Evolutionary conservation across 2,888 invertebrate species (phyloP).

Genomic region (Hermaeophaga mercurialis): DNA sequence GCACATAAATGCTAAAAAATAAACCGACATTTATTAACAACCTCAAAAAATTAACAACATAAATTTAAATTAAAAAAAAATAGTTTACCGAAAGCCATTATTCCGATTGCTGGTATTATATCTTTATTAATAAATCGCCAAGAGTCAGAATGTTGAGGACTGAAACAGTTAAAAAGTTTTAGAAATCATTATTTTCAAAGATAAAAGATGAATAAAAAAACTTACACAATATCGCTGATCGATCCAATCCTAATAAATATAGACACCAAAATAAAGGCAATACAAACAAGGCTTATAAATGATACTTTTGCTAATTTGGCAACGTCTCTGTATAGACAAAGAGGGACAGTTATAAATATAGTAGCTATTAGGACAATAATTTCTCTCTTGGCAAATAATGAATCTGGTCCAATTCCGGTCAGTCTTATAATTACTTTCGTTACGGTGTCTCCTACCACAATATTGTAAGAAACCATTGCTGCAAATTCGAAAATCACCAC

Average conservation of each 20-base stretch:
- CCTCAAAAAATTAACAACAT: neutral
- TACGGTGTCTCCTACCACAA: conserved; percentile 84
- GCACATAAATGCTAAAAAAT: conserved; percentile 80
- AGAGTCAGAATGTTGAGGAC: conserved; percentile 67
- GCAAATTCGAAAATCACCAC: conserved; percentile 42
- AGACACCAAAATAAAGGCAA: conserved; percentile 72
- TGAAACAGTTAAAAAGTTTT: no score
- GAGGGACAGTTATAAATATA: conserved; percentile 74
- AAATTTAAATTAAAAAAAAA: conserved; percentile 20
- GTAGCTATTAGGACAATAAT: conserved; percentile 75
- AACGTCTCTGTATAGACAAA: conserved; percentile 80
- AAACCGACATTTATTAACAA: conserved; percentile 3
- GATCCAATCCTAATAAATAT: conserved; percentile 67
- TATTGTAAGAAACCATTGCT: conserved; percentile 90
- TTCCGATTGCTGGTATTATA: conserved; percentile 78
- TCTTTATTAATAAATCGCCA: conserved; percentile 76
- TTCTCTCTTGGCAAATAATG: conserved; percentile 67
- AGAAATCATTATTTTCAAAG: neutral
- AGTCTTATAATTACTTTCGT: conserved; percentile 80
- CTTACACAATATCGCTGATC: conserved; percentile 69
- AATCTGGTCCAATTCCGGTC: conserved; percentile 62
- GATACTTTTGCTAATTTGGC: conserved; percentile 72
- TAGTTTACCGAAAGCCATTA: conserved; percentile 79
- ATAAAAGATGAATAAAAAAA: conserved; percentile 40
- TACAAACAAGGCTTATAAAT: conserved; percentile 71